A percentile compares a stretch with the other conserved stretches of the same genome.
Evolutionary conservation across 2,888 invertebrate genomes (phyloP).

Genomic region (Ectemnius cavifrons): DNA sequence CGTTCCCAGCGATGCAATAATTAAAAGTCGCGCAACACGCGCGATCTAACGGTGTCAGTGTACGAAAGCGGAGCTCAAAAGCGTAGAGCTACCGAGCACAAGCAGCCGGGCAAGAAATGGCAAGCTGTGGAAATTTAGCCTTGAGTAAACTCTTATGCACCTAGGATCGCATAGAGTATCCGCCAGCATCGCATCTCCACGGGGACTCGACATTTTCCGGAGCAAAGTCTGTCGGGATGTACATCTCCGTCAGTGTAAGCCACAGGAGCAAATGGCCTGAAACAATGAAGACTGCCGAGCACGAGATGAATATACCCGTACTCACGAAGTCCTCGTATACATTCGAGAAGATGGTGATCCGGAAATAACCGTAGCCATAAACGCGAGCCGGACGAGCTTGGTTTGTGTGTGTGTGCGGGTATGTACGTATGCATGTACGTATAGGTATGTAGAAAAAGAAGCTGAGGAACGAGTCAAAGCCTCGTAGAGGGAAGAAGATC

Average conservation of each 20-base stretch:
- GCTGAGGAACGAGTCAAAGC: constrained; percentile 3
- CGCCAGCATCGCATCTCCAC: no score
- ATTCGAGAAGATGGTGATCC: constrained; percentile 58
- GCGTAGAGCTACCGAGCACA: no score
- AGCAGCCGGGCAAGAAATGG: no score
- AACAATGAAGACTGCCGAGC: constrained; percentile 42
- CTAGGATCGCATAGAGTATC: no score
- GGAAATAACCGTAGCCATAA: constrained; percentile 67
- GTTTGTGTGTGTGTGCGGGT: constrained; percentile 28
- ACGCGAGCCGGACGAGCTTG: constrained; percentile 44
- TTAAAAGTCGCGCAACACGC: constrained; percentile 19
- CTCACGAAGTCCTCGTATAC: constrained; percentile 22
- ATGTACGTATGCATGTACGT: constrained; percentile 30
- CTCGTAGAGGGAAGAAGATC: constrained; percentile 13
- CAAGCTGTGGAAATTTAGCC: no score
- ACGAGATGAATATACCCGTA: no score
- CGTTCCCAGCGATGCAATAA: no score
- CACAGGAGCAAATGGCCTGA: constrained; percentile 4
- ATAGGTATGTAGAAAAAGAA: constrained; percentile 41
- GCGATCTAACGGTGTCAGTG: not conserved
- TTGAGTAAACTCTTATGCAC: no score
- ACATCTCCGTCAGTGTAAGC: no score
- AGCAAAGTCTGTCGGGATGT: no score
- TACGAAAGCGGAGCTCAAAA: constrained; percentile 11
- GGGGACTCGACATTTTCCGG: no score